A percentile compares a stretch with the other conserved stretches of the same genome.
These are phyloP conservation scores for Ambastaia sidthimunki DNA, from an alignment of 2,797 vertebrate species.

Conservation along the genomic window DNA sequence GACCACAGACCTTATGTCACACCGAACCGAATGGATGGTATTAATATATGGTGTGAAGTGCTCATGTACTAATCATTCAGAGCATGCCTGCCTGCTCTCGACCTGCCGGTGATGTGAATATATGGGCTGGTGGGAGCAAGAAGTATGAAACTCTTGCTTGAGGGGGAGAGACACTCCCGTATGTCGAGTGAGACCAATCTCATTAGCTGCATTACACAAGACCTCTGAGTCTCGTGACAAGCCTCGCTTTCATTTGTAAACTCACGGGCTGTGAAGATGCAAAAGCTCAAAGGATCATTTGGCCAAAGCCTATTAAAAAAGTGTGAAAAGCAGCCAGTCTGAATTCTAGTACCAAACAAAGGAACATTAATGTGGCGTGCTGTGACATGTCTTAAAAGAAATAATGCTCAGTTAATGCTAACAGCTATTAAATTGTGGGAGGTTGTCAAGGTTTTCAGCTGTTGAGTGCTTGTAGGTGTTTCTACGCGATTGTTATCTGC, in stretches of 20 bases:
- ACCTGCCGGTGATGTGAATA: conserved; percentile 15
- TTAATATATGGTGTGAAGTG: conserved; percentile 17
- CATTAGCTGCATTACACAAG: conserved; percentile 49
- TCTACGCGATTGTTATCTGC: neutral
- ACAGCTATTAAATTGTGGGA: neutral
- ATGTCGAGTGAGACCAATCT: conserved; percentile 44
- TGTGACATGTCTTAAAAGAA: conserved; percentile 1
- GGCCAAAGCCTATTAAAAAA: conserved; percentile 16
- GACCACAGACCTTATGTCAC: neutral
- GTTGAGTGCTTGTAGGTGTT: neutral
- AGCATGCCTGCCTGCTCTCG: conserved; percentile 10
- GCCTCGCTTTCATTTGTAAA: neutral
- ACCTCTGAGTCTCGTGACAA: conserved; percentile 4
- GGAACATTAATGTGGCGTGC: neutral
- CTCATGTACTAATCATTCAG: conserved; percentile 25
- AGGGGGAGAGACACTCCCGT: conserved; percentile 14
- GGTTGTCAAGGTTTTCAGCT: neutral
- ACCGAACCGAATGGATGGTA: neutral
- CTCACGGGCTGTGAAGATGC: neutral
- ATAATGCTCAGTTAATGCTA: neutral
- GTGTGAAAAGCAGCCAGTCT: conserved; percentile 27
- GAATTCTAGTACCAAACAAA: neutral
- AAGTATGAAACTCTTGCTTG: neutral
- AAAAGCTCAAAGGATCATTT: conserved; percentile 4
- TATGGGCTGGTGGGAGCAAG: conserved; percentile 17